Evolutionary conservation across 2,113 vertebrate species (phyloP), one percentile per base, ranked within the genome.

Genomic region (Tragelaphus imberbis): DNA sequence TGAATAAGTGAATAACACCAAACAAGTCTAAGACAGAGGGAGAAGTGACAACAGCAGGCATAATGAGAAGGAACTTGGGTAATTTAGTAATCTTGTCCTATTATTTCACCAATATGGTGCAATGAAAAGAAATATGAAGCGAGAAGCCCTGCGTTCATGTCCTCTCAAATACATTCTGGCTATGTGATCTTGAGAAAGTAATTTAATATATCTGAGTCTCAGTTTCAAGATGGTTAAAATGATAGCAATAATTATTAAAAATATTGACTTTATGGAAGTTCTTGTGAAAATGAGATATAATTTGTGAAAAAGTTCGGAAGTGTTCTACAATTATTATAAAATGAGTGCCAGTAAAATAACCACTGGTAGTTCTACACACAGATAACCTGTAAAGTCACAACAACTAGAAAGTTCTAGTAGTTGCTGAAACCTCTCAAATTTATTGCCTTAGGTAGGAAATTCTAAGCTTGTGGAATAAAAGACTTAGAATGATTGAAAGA

Each of bases 401-500:
- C 53, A 33, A 56, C 44, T 16, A 58, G 40, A 59, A 47, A 7
- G 44, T 21, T 65, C 88, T 51, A 89, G 86, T 21, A 91, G 80
- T 36, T 92, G 94, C 47, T 89, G 47, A 97, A 93, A 93, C 40
- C 6, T 61, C 92, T 88, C 63, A 55, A 90, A 93, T 40, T 91
- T 58, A 87, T 88, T 89, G 94, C 87, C 79, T 91, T 25, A n/a
- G 61, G 79, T 47, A 84, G 44, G 59, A 84, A 96, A 81, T 58
- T 88, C 44, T 40, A 40, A 14, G 91, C 77, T 85, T 77, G 84
- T 91, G 56, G 90, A 95, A 95, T 49, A 91, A 95, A 89, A 97
- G 75, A 56, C 71, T 49, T 36, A 80, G 56, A 91, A 71, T 63
- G 94, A 88, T 19, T 58, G 84, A 59, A 85, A 95, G 2, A 91